These are phyloP conservation scores for Onychorhynchus coronatus DNA, from an alignment of 2,113 vertebrate species.

Conservation along the genomic window DNA sequence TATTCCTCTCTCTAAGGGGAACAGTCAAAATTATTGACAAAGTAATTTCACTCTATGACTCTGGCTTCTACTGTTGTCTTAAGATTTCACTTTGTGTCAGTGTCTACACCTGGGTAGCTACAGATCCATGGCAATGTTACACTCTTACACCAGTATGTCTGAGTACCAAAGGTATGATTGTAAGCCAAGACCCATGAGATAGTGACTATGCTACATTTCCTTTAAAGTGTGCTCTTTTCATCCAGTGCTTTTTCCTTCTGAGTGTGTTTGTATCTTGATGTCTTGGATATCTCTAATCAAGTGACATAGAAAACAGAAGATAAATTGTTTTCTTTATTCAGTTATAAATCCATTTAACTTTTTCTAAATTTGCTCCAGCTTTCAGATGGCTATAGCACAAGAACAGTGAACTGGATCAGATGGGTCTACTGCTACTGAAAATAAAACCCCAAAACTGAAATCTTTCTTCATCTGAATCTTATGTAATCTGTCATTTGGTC, in stretches of 20 bases:
- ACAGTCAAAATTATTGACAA: background rate
- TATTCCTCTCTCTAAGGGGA: background rate
- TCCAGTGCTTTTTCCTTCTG: background rate
- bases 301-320: background rate
- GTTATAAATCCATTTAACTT: background rate
- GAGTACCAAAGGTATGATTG: background rate
- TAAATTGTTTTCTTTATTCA: background rate
- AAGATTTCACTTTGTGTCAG: background rate
- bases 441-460: background rate
- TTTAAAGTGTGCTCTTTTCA: background rate
- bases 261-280: background rate
- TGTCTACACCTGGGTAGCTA: background rate
- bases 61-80: background rate
- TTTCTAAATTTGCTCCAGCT: background rate
- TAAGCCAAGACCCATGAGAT: background rate
- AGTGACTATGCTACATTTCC: background rate
- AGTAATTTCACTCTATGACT: background rate
- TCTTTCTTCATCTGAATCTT: background rate
- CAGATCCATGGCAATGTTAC: background rate
- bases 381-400: background rate
- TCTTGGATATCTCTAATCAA: background rate
- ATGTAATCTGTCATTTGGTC: background rate
- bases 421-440: background rate
- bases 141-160: background rate
- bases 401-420: background rate